Evolutionary conservation across 2,797 vertebrate species (phyloP).

Genomic region (Falco cherrug): DNA sequence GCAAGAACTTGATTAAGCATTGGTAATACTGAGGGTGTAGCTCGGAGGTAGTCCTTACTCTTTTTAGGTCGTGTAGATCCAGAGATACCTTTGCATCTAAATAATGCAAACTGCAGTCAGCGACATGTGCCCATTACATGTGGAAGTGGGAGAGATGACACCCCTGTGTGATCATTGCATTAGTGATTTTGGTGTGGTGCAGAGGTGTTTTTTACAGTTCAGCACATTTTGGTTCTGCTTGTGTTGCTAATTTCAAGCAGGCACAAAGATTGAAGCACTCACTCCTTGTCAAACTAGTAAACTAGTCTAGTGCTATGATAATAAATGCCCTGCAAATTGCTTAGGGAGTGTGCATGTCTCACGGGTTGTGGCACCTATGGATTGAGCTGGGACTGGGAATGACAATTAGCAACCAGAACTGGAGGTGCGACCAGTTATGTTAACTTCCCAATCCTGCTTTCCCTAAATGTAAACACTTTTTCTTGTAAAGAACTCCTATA

Average conservation of each 20-base stretch:
- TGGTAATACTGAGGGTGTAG: not conserved
- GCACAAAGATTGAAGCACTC: not conserved
- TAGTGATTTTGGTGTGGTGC: not conserved
- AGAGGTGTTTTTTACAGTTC: not conserved
- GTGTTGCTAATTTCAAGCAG: not conserved
- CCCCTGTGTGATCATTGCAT: not conserved
- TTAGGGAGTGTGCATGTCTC: not conserved
- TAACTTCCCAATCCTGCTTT: not conserved
- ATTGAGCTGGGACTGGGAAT: not conserved
- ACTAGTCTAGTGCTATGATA: not conserved
- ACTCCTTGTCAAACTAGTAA: not conserved
- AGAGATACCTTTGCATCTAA: not conserved
- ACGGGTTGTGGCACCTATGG: not conserved
- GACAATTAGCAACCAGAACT: not conserved
- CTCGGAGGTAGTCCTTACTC: not conserved
- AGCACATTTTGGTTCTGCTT: not conserved
- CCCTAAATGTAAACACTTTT: not conserved
- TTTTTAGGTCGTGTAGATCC: not conserved
- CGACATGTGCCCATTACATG: accelerated
- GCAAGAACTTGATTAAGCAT: not conserved
- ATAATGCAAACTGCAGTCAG: not conserved
- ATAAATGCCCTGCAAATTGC: not conserved
- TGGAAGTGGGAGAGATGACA: not conserved
- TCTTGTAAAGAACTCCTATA: not conserved
- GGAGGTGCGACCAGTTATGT: not conserved